Evolutionary conservation across 2,888 invertebrate species (phyloP).

Genomic region (Scelioninae gen. 1): DNA sequence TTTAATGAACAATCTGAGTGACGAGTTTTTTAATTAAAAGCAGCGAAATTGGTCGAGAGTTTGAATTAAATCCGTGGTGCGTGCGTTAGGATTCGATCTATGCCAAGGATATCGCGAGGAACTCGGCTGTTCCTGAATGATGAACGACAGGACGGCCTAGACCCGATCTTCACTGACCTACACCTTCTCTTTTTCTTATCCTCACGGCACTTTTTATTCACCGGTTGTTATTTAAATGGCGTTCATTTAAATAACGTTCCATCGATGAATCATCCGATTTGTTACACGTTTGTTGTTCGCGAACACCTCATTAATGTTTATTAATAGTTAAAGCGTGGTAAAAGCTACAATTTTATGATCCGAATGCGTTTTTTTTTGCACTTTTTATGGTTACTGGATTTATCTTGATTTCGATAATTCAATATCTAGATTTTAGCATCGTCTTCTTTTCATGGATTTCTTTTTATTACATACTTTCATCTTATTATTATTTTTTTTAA

Average conservation of each 20-base stretch:
- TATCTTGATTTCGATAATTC: not conserved
- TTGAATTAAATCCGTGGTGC: constrained; percentile 43
- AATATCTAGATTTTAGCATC: not conserved
- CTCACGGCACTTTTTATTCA: constrained; percentile 44
- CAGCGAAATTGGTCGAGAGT: constrained; percentile 15
- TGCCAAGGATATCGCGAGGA: constrained; percentile 78
- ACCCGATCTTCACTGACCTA: constrained; percentile 70
- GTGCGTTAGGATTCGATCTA: constrained; percentile 73
- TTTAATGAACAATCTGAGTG: constrained; percentile 32
- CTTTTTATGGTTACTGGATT: not conserved
- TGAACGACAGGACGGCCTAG: constrained; percentile 71
- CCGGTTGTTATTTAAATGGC: constrained; percentile 38
- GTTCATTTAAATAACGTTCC: constrained; percentile 29
- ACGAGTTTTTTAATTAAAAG: constrained; percentile 46
- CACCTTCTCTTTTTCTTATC: constrained; percentile 71
- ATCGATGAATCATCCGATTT: constrained; percentile 21
- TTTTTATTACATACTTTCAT: not conserved
- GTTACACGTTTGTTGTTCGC: constrained; percentile 1
- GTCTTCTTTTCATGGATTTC: no score
- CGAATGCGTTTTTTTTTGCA: no score
- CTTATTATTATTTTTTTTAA: not conserved
- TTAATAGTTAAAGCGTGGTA: not conserved
- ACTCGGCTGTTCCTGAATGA: constrained; percentile 72
- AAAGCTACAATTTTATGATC: not conserved
- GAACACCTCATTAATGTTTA: constrained; percentile 13